Base-by-base conservation (phyloP, 2,888 invertebrate genomes). In the Drosophila atroscutellata region DNA sequence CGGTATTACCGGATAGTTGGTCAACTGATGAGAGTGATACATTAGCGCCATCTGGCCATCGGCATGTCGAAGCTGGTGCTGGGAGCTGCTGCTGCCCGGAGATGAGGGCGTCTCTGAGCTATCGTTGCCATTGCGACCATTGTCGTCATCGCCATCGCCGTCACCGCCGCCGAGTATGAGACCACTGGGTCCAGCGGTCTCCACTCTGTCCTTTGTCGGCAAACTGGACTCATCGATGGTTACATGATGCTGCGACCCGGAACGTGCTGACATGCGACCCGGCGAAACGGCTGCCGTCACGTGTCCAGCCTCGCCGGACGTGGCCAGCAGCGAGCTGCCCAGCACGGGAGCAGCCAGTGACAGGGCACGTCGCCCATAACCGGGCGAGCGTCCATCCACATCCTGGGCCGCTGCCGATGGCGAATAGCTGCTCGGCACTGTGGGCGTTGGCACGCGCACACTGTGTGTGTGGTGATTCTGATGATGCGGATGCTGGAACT, bases 261-360 rank as follows among this genome's bases (percentile, higher is more conserved):
- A 87, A 0, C 93, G 91, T 18, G 92, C 91, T 8, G 91, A 90
- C 0, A 87, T 79, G 8, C 92, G 91, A 7, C 94, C 94, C 30
- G 96, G 96, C 67, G 94, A 94, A 0, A 91, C 67, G 36, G 81
- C 81, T 4, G 84, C 80, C 56, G 94, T 94, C 87, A 95, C 95
- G 26, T 58, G 59, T 0, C 52, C 64, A n/a, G 67, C 50, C 9
- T 83, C 79, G 8, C 59, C 58, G n/a, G 82, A 36, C 8, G 72
- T 42, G 20, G 58, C 56, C n/a, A 81, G 42, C 54, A 79, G 32
- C 1, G 83, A 58, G 75, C 66, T 62, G 83, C 45, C 24, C 9
- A 80, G 45, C 47, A 76, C 68, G n/a, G 89, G 57, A 42, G 81
- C 72, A 8, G 82, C 69, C 34, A 65, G 26, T 2, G 72, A 49